A percentile compares a stretch with the other conserved stretches of the same genome.
phyloP scores from a whole-genome alignment of 2,797 vertebrate species.

The Muscicapa striata region DNA sequence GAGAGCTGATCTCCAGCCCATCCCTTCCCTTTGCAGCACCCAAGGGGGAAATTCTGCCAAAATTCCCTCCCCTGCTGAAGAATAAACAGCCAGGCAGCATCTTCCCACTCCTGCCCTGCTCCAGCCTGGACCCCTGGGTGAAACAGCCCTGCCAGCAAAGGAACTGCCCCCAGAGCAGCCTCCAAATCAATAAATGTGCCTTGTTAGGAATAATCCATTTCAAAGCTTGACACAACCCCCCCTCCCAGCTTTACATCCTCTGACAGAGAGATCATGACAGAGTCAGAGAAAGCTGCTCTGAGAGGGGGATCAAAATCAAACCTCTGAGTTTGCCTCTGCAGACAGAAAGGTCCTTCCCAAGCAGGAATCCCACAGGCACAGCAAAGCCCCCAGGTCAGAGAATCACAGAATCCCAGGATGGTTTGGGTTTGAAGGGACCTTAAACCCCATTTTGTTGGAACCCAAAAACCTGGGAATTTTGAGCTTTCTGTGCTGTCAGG shows the following conservation, averaged over 20 bases:
- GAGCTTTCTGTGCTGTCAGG: too few relatives aligned
- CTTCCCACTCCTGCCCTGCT: background rate
- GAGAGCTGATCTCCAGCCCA: background rate
- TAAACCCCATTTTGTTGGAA: background rate
- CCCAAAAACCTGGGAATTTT: too few relatives aligned
- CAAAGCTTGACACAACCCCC: background rate
- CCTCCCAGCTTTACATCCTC: background rate
- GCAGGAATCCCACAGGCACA: background rate
- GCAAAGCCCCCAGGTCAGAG: background rate
- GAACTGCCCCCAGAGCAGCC: background rate
- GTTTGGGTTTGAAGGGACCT: background rate
- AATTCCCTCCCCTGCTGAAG: background rate
- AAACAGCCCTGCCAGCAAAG: background rate
- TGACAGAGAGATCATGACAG: fast-evolving
- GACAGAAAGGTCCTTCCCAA: background rate
- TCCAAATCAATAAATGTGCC: background rate
- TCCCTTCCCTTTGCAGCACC: background rate
- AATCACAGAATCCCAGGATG: background rate
- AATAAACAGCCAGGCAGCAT: background rate
- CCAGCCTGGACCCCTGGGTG: background rate
- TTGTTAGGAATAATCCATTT: background rate
- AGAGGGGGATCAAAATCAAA: background rate
- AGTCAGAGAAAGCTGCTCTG: background rate
- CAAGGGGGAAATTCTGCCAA: background rate
- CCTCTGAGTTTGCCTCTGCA: background rate